Evolutionary conservation across 2,113 vertebrate species (phyloP), one percentile per base, ranked within the genome.

Genomic region (Polypterus senegalus): DNA sequence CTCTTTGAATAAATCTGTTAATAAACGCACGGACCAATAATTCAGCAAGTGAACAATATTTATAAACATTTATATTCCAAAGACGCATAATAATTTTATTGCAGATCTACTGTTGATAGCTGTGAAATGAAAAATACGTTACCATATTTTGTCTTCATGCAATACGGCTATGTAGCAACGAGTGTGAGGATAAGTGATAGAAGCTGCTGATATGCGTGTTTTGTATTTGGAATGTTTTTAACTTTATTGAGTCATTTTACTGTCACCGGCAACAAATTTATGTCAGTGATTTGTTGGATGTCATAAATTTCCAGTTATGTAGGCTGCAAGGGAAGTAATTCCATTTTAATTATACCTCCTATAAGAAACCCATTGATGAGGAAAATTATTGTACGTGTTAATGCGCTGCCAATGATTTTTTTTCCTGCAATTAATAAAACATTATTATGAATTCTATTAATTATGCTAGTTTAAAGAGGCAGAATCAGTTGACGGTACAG

Each of bases 261-360:
- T 58, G 43, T 6, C 56, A 58, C 46, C 43, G 56, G 56, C 44
- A 58, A 58, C 5, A 58, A 7, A 43, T 58, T 58, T 58, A 58
- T 58, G n/a, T 7, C 4, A 58, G 56, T 45, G 43, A 58, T 58
- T 5, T 58, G 46, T 45, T 43, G 43, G 56, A 4, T 58, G 27
- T n/a, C 9, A 58, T 58, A 58, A 58, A 58, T 58, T 45, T 58
- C 46, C 43, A 45, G 56, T 58, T 45, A 58, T 58, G 43, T 45
- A 43, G 56, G 43, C 27, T 58, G 27, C 43, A 43, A 43, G 27
- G 27, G 27, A 58, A 58, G 56, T 45, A 58, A 7, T 10, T 5
- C 46, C 56, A 44, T 58, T 45, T 58, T 58, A 58, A 58, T 58
- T 58, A 44, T 58, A 45, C 43, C 43, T 58, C 43, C 56, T 43